Evolutionary conservation across 1,140 invertebrate genomes (phyloP), one percentile per base, ranked within the genome.

Genomic region (Dreissena polymorpha): DNA sequence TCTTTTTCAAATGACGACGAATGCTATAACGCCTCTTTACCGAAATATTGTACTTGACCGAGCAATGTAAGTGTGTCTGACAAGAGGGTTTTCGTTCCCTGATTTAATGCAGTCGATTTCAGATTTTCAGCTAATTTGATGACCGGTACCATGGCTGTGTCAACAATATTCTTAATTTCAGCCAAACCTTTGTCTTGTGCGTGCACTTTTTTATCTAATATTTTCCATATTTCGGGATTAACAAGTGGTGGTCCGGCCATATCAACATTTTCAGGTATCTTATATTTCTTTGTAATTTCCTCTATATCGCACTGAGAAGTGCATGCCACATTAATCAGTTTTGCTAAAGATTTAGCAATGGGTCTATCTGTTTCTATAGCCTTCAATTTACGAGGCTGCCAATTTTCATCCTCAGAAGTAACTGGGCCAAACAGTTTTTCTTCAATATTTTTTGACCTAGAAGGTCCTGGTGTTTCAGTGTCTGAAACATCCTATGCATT

Each of bases 111-210:
- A 18, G n/a, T 10, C 6, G 27, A 6, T 51, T 77, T 77, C 49
- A 77, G 21, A 49, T 65, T 12, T 7, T 65, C 49, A 21, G 25
- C 57, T 25, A 77, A 77, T 77, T 77, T 63, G 6, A 77, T 14
- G 2, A 77, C 29, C 25, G 67, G 25, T 51, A 16, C 14, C 60
- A 67, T 77, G 21, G 60, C 39, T 21, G 60, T 23, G 12, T 57
- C 60, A 7, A 77, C 63, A 51, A 77, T 50, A 77, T 77, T 77
- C 53, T 77, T 57, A 53, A 77, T 77, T 23, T 77, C 74, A 12
- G 25, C 39, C 10, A 77, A 16, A 29, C 21, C 14, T 14, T 23
- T 51, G 27, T 75, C 72, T 39, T 39, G 8, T 39, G 13, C 0
- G 5, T 75, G 25, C 12, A 27, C 18, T 21, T 27, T 75, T 65